Evolutionary conservation across 1,140 invertebrate species (phyloP), one percentile per base, ranked within the genome.

Genomic region (Cyclargus thomasi): DNA sequence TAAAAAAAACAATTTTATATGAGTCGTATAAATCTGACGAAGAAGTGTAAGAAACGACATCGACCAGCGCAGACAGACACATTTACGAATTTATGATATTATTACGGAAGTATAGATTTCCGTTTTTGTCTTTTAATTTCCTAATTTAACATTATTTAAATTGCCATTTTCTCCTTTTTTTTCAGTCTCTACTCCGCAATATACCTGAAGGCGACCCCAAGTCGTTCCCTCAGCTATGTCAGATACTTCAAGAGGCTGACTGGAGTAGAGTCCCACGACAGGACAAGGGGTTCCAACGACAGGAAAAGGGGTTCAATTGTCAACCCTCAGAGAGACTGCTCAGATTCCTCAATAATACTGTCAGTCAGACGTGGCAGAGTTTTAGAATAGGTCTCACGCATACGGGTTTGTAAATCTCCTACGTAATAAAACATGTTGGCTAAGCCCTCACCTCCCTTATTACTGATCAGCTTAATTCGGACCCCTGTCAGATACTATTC

Each of bases 211-310:
- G 55, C 2, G 16, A 70, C 1, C 29, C 55, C 0, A 70, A 68
- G 14, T 78, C 78, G 0, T 83, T 86, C 57, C 67, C 74, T 1
- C 63, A 74, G 59, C 35, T 84, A 6, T 83, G 78, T 65, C 69
- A 71, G 6, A 70, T 71, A 2, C 29, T 85, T 16, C 71, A 76
- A 47, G 65, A 72, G 3, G 68, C 76, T 0, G 74, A 84, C 3
- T 86, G 83, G 82, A 74, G 64, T 20, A 74, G 74, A 6, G 67
- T 67, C 17, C 2, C 68, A 8, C 47, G 17, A 1, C 57, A 47
- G 0, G 66, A 70, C 1, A 10, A 10, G 5, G 17, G 8, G 14
- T 53, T 65, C 22, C n/a, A n/a, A 10, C 47, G 18, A 1, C 59
- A 47, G 0, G 67, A 70, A 0, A 10, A 11, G 6, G 17, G 10